phyloP scores from a whole-genome alignment of 2,113 vertebrate genomes.

The Rattus rattus region DNA sequence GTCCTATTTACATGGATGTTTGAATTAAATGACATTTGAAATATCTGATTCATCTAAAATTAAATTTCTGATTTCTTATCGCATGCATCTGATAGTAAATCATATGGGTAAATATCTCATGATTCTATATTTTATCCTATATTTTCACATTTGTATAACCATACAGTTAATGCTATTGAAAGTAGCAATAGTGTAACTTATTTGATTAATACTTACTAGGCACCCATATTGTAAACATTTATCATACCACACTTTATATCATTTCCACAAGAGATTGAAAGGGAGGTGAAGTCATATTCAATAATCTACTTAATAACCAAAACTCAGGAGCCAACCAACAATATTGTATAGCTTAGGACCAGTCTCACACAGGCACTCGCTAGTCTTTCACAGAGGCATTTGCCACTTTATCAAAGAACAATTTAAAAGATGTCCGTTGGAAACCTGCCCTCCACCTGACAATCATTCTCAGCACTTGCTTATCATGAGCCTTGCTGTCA shows the following conservation, averaged over 20 bases:
- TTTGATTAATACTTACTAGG: neutral
- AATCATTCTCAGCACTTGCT: neutral
- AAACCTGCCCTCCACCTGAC: neutral
- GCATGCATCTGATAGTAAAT: neutral
- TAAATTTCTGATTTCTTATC: slow-evolving; percentile 15
- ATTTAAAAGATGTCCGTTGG: neutral
- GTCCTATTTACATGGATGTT: slow-evolving; percentile 11
- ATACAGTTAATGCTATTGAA: neutral
- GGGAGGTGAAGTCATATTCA: neutral
- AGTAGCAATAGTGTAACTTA: neutral
- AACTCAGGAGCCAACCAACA: neutral
- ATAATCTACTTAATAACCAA: neutral
- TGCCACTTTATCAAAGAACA: neutral
- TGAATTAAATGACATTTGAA: slow-evolving; percentile 17
- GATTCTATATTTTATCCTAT: neutral
- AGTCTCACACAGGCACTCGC: neutral
- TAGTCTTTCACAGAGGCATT: neutral
- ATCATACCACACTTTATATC: neutral
- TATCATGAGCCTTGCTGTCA: neutral
- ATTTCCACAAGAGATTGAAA: neutral
- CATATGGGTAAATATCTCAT: neutral
- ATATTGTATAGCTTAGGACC: neutral
- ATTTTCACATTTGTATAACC: neutral
- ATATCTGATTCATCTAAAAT: neutral
- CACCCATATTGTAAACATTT: neutral